Conservation (phyloP, 1,140 invertebrate species). For the Calliphora vicina region DNA sequence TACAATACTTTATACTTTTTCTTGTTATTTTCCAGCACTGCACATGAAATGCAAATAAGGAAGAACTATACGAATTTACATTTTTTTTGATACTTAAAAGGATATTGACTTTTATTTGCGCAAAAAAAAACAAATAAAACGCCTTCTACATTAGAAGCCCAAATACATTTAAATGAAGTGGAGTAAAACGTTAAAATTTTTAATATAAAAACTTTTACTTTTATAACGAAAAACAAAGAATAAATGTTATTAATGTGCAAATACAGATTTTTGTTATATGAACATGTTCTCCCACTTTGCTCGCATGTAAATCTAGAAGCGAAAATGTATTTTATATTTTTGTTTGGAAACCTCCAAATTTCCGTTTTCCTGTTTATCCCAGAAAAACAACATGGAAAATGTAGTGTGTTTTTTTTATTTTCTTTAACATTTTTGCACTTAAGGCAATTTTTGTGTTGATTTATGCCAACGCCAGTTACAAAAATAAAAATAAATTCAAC, state of each 20-base stretch:
- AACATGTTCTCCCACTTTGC: too few species aligned
- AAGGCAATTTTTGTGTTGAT: background rate
- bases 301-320: too few species aligned
- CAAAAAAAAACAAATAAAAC: slow-evolving; percentile 28
- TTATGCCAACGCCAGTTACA: background rate
- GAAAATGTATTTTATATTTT: too few species aligned
- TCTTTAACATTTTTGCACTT: background rate
- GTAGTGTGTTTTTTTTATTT: too few species aligned
- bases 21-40: background rate
- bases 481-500: background rate
- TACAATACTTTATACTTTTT: background rate
- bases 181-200: background rate
- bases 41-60: background rate
- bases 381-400: too few species aligned
- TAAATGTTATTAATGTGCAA: too few species aligned
- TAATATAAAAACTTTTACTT: slow-evolving; percentile 7
- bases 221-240: background rate
- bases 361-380: too few species aligned
- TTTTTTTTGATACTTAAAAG: slow-evolving; percentile 13
- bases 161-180: background rate
- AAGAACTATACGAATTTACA: background rate
- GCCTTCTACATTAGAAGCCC: background rate
- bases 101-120: slow-evolving; percentile 21
- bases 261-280: too few species aligned
- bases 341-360: too few species aligned